Evolutionary conservation across 2,888 invertebrate species (phyloP).

Genomic region (Actias luna): DNA sequence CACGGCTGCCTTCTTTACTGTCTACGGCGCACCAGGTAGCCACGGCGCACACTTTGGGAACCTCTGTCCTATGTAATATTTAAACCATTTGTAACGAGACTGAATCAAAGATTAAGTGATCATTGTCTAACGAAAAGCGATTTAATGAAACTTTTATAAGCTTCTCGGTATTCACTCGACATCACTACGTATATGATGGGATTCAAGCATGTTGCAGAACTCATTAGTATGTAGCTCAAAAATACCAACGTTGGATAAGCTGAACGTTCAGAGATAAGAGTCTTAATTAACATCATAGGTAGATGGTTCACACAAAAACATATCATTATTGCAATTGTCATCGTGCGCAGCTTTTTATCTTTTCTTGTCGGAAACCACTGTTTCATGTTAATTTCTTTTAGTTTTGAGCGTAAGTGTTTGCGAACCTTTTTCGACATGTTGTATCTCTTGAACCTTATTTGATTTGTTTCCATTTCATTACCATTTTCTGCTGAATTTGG

Average conservation of each 20-base stretch:
- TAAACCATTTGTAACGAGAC: too few relatives aligned
- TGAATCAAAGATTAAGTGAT: neutral
- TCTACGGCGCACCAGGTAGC: too few relatives aligned
- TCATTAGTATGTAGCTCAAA: constrained; percentile 20
- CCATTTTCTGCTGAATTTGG: constrained; percentile 7
- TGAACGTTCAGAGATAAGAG: neutral
- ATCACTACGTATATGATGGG: constrained; percentile 27
- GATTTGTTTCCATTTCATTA: neutral
- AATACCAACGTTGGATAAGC: constrained; percentile 18
- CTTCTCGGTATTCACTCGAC: constrained; percentile 27
- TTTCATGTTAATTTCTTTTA: neutral
- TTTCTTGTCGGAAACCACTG: constrained; percentile 20
- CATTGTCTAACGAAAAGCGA: neutral
- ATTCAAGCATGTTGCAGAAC: constrained; percentile 21
- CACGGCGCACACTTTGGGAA: too few relatives aligned
- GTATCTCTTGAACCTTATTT: neutral
- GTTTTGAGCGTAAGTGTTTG: neutral
- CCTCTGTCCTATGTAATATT: too few relatives aligned
- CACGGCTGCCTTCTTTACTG: too few relatives aligned
- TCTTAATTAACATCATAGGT: constrained; percentile 22
- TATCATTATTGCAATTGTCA: constrained; percentile 23
- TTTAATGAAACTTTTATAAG: constrained; percentile 22
- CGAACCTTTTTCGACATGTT: neutral
- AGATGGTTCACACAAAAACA: constrained; percentile 23
- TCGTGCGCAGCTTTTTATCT: constrained; percentile 24